phyloP scores from a whole-genome alignment of 2,113 vertebrate genomes.

The Baryphthengus martii region DNA sequence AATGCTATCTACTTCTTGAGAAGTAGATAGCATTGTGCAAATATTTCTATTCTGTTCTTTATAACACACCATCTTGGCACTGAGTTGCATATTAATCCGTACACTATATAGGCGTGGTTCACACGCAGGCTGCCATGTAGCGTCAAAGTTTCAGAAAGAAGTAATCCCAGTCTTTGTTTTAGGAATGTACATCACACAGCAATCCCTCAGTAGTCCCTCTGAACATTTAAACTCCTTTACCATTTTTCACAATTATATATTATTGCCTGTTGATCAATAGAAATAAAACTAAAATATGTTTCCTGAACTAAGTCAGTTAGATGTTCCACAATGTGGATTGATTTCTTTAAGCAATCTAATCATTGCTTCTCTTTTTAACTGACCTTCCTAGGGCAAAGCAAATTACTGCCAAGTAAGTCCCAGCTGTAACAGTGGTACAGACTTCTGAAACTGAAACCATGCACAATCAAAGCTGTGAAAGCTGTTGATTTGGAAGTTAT shows the following conservation, averaged over 20 bases:
- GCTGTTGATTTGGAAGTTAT: background rate
- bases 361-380: background rate
- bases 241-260: background rate
- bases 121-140: background rate
- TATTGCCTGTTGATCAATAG: background rate
- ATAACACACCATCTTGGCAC: background rate
- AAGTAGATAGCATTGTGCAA: too few species aligned
- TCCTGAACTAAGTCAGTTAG: background rate
- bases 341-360: constrained; percentile 18
- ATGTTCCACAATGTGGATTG: background rate
- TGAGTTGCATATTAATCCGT: background rate
- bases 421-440: background rate
- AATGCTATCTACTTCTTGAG: background rate
- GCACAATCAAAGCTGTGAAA: background rate
- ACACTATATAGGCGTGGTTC: background rate
- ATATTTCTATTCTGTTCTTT: background rate
- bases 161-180: background rate
- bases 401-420: background rate
- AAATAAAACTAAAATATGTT: constrained; percentile 7
- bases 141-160: background rate
- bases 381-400: background rate
- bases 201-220: background rate
- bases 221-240: background rate
- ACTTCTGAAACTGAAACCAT: background rate
- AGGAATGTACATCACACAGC: background rate